Conservation (phyloP, 1,140 invertebrate genomes). For the Musca domestica region DNA sequence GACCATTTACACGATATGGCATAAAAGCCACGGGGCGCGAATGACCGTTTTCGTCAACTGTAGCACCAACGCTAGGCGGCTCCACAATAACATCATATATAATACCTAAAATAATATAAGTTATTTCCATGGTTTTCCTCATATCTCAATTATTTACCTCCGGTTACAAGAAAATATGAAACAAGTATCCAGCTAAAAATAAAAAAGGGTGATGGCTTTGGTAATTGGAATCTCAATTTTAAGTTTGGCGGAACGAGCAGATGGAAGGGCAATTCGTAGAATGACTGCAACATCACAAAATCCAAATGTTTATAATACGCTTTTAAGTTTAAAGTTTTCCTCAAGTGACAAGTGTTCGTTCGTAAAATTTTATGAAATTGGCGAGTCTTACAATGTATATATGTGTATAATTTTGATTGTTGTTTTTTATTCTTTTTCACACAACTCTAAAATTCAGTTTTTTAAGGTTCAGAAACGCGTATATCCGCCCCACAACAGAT, state of each 20-base stretch:
- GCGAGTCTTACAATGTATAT: too few relatives aligned
- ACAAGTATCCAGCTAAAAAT: constrained; percentile 86
- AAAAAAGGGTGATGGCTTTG: constrained; percentile 86
- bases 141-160: constrained; percentile 66
- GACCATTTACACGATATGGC: constrained; percentile 97
- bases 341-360: too few relatives aligned
- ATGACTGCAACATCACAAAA: constrained; percentile 66
- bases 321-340: too few relatives aligned
- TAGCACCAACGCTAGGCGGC: constrained; percentile 95
- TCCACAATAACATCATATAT: constrained; percentile 99
- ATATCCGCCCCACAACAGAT: too few relatives aligned
- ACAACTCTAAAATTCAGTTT: too few relatives aligned
- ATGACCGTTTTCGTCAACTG: constrained; percentile 95
- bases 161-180: constrained; percentile 97
- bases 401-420: too few relatives aligned
- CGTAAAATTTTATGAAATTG: too few relatives aligned
- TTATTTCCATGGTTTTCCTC: constrained; percentile 25
- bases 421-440: too few relatives aligned
- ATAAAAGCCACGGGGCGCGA: constrained; percentile 95
- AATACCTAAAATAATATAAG: constrained; percentile 69
- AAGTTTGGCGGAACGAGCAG: constrained; percentile 89
- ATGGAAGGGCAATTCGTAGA: constrained; percentile 77
- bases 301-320: too few relatives aligned
- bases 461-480: too few relatives aligned
- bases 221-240: constrained; percentile 86